These are phyloP conservation scores for Brevimyrus niger DNA, from an alignment of 2,113 vertebrate species.

Conservation along the genomic window DNA sequence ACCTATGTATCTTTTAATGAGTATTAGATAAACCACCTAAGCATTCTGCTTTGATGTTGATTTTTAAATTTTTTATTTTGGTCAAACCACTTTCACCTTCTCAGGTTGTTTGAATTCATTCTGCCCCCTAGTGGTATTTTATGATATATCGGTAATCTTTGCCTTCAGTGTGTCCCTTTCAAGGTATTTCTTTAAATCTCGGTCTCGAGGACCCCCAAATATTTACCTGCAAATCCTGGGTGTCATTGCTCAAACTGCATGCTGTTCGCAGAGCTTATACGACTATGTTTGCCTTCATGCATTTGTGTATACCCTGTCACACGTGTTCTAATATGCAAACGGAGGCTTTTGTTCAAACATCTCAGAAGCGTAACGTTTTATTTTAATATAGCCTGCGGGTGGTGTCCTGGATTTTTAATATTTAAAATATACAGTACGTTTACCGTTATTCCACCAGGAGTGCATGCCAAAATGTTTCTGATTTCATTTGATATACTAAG, in stretches of 20 bases:
- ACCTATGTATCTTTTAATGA: neutral
- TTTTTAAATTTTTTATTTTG: neutral
- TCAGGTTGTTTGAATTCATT: neutral
- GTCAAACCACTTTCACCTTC: neutral
- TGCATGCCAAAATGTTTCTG: neutral
- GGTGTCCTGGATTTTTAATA: neutral
- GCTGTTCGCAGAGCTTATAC: neutral
- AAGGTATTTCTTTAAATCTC: neutral
- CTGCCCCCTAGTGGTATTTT: neutral
- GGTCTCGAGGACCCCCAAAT: neutral
- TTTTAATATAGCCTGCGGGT: neutral
- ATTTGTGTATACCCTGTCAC: neutral
- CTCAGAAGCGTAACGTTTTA: neutral
- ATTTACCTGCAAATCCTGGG: neutral
- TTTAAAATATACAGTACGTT: neutral
- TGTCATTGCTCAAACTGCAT: conserved; percentile 4
- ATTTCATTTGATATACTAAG: neutral
- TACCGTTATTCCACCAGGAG: neutral
- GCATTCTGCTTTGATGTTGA: neutral
- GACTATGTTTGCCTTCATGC: neutral
- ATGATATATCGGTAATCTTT: no score
- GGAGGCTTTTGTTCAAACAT: neutral
- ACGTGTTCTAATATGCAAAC: conserved; percentile 10
- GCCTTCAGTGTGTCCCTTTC: neutral
- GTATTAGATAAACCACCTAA: neutral